Evolutionary conservation across 92 coral and sea anemone genomes (phyloP), one percentile per base, ranked within the genome.

Genomic region (Zoanthus sansibaricus): DNA sequence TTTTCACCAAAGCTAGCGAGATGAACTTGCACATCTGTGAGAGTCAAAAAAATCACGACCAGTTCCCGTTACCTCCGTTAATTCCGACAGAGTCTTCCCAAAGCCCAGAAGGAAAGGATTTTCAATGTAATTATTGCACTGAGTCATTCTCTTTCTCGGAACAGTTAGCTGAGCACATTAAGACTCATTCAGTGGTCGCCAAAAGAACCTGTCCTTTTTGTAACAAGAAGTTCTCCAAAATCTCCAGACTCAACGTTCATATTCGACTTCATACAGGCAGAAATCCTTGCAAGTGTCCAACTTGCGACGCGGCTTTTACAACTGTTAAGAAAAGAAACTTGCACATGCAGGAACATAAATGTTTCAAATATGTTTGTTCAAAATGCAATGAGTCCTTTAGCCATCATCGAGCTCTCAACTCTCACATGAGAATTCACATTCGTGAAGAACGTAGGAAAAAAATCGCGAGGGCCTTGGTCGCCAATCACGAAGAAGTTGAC

Each of bases 391-490:
- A 64, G 45, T 37, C 18, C 17, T 80, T 80, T 44, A 8, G 5
- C 11, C 72, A 80, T 45, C 85, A 80, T 51, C 59, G 70, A 30
- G 85, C 85, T 0, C 70, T 64, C 13, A 80, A 80, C 70, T 80
- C 85, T 7, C 85, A 80, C 15, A 44, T 80, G 85, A 80, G 85
- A 31, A 66, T 14, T n/a, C 85, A 80, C 85, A 64, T 32, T 61
- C 71, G 10, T 14, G 85, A 58, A 21, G 21, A 21, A 42, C 58
- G 44, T 8, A 80, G 20, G 42, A 11, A 21, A 5, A 12, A 62
- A 7, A 5, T 5, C 30, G 14, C 6, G 13, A 18, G 1, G n/a
- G 1, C 9, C 4, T 37, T 58, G n/a, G 18, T 5, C 1, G 30
- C 84, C n/a, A 7, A 15, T 7, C 9, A 62, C n/a, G 69, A 18